Conservation (phyloP, 2,888 invertebrate genomes). For the Plebejus melissa region DNA sequence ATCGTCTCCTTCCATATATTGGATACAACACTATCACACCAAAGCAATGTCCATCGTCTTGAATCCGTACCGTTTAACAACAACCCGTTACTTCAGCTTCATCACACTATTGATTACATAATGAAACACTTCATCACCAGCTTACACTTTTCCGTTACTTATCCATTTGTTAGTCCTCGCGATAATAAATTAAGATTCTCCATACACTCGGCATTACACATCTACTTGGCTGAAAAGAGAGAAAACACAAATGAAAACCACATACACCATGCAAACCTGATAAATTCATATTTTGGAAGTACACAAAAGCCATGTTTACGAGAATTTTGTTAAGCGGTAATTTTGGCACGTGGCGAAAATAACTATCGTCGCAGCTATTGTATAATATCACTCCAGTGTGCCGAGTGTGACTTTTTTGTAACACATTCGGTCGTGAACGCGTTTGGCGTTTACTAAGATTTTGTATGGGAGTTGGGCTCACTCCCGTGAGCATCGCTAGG, state of each 20-base stretch:
- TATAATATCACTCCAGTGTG: too few species aligned
- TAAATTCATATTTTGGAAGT: too few species aligned
- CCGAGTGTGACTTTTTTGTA: too few species aligned
- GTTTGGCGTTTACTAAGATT: too few species aligned
- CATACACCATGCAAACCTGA: not conserved
- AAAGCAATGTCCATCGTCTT: conserved; percentile 69
- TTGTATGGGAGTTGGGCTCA: too few species aligned
- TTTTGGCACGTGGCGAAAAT: too few species aligned
- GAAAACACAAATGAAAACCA: conserved; percentile 33
- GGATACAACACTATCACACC: conserved; percentile 79
- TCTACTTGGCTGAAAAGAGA: conserved; percentile 69
- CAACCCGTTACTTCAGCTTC: conserved; percentile 57
- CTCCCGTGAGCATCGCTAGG: too few species aligned
- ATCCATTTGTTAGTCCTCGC: conserved; percentile 69
- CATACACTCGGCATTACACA: conserved; percentile 53
- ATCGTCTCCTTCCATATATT: conserved; percentile 69
- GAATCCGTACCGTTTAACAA: conserved; percentile 52
- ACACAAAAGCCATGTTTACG: too few species aligned
- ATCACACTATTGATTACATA: conserved; percentile 54
- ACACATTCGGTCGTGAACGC: too few species aligned
- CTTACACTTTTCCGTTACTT: conserved; percentile 72
- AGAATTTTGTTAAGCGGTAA: too few species aligned
- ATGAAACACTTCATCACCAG: conserved; percentile 65
- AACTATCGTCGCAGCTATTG: too few species aligned
- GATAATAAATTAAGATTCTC: conserved; percentile 76